These are phyloP conservation scores for Rhogogaster chlorosoma DNA, from an alignment of 2,888 invertebrate genomes.

Conservation along the genomic window DNA sequence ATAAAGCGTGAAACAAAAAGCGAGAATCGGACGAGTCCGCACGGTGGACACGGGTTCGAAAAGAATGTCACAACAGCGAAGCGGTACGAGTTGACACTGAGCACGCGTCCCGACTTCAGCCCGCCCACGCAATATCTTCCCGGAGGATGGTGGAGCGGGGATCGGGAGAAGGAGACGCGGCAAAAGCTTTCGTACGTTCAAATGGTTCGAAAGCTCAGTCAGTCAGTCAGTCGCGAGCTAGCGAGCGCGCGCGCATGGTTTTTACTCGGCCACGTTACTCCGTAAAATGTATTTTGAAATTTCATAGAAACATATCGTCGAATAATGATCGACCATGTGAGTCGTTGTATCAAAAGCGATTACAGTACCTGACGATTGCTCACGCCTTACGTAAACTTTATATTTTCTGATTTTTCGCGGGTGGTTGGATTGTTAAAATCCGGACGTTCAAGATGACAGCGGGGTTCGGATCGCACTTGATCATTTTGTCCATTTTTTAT, in stretches of 20 bases:
- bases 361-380: slow-evolving; percentile 19
- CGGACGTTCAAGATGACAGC: slow-evolving; percentile 7
- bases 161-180: slow-evolving; percentile 36
- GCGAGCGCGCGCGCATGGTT: slow-evolving; percentile 41
- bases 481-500: not conserved
- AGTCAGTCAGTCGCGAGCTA: slow-evolving; percentile 47
- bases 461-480: not conserved
- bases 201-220: slow-evolving; percentile 47
- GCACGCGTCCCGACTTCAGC: slow-evolving; percentile 67
- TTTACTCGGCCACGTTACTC: slow-evolving; percentile 32
- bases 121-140: slow-evolving; percentile 62
- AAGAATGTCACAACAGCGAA: slow-evolving; percentile 70
- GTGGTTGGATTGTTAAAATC: not conserved
- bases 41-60: slow-evolving; percentile 30
- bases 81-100: slow-evolving; percentile 67
- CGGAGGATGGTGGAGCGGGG: slow-evolving; percentile 27
- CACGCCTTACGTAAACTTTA: not conserved
- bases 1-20: not conserved
- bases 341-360: not conserved
- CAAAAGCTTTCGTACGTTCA: slow-evolving; percentile 48
- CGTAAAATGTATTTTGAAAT: slow-evolving; percentile 3
- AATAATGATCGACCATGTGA: slow-evolving; percentile 44
- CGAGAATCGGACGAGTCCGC: not conserved
- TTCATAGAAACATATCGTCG: not conserved
- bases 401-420: not conserved